Base-by-base conservation (phyloP, 1,140 invertebrate genomes). In the Pteromalus puparum region DNA sequence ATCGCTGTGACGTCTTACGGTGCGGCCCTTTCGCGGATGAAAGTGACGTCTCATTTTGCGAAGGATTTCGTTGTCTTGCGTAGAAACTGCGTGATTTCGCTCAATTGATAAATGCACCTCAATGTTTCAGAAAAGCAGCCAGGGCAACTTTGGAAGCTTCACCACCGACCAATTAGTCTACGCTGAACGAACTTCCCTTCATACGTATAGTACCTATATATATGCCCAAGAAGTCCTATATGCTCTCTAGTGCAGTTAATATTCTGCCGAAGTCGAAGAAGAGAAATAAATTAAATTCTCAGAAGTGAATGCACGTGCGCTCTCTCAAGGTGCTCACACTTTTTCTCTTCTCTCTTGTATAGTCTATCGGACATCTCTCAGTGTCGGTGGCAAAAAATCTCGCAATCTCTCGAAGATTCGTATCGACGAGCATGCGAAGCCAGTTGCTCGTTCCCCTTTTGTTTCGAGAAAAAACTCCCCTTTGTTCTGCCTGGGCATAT, bases 351-450 rank as follows among this genome's bases (percentile, higher is more conserved):
- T 21, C 10, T 10, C 10, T 38, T 12, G 10, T n/a, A n/a, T n/a
- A 65, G 46, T 26, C 38, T 79, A 84, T 84, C 82, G 78, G 15
- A 53, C 28, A 85, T 85, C 78, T 85, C 78, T 6, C 10, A 24
- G 30, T 21, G 18, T 24, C 10, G 12, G 34, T 10, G 84, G 79
- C 61, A 85, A 84, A 83, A 82, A 85, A 79, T 70, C 84, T 78
- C 84, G 80, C 75, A 85, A 85, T 82, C 80, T 80, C 65, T 65
- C 79, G 65, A 24, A 85, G 84, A 85, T 85, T 85, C 80, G 80
- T 82, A 85, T 85, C 84, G 73, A 77, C 73, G 73, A 72, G 72
- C 78, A 74, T 76, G 75, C 68, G 68, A 81, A 81, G 61, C 61
- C 48, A 73, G 70, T 67, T 24, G 38, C 21, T 70, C 77, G 53